phyloP scores from a whole-genome alignment of 2,888 invertebrate species.

The Priapulus caudatus region DNA sequence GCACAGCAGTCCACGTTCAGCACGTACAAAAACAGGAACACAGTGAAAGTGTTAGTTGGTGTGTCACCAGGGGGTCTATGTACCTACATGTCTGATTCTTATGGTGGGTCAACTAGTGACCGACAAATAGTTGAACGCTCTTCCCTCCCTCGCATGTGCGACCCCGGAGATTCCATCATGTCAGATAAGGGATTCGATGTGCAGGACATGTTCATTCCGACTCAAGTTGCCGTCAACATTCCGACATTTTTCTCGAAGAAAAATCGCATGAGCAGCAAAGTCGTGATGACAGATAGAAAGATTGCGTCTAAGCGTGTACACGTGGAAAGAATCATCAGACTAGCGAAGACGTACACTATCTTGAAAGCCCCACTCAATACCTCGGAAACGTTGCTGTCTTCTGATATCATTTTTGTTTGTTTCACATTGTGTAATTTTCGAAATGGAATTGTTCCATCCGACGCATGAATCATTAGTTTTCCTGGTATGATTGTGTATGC shows the following conservation, averaged over 20 bases:
- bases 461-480: too few species aligned
- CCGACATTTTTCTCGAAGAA: slow-evolving; percentile 21
- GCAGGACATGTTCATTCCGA: slow-evolving; percentile 19
- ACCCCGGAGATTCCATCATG: slow-evolving; percentile 18
- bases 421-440: too few species aligned
- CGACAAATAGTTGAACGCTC: slow-evolving; percentile 19
- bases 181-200: slow-evolving; percentile 18
- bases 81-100: slow-evolving; percentile 11
- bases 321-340: slow-evolving; percentile 21
- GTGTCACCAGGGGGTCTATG: slow-evolving; percentile 12
- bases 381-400: too few species aligned
- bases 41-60: slow-evolving; percentile 15
- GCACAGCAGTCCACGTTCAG: too few species aligned
- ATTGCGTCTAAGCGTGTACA: slow-evolving; percentile 21
- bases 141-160: slow-evolving; percentile 12
- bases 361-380: too few species aligned
- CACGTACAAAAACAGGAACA: slow-evolving; percentile 13
- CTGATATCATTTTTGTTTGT: too few species aligned
- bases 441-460: too few species aligned
- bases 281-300: slow-evolving; percentile 17
- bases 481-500: too few species aligned
- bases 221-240: slow-evolving; percentile 20
- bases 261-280: slow-evolving; percentile 16
- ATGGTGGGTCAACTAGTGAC: slow-evolving; percentile 20
- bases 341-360: too few species aligned